Percentiles rank a stretch among this genome's conserved stretches.
These are phyloP conservation scores for Isotomurus palustris DNA, from an alignment of 2,888 invertebrate genomes.

Conservation along the genomic window DNA sequence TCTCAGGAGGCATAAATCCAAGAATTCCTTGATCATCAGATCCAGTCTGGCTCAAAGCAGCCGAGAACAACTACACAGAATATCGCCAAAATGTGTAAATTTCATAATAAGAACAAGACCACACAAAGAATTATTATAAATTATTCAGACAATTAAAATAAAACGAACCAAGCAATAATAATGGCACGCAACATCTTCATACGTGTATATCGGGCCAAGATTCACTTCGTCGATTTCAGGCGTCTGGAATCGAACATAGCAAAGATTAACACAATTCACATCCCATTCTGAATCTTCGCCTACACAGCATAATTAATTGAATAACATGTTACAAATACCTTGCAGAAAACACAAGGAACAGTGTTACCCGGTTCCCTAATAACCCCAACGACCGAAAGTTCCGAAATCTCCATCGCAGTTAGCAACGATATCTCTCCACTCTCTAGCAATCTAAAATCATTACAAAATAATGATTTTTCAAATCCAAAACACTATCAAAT, in stretches of 20 bases:
- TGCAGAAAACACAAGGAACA: constrained; percentile 35
- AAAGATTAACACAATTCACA: no score
- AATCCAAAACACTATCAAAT: no score
- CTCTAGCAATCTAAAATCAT: no score
- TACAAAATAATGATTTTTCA: no score
- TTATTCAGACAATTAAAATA: not conserved
- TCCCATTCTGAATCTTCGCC: no score
- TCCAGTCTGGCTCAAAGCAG: constrained; percentile 65
- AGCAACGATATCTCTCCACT: no score
- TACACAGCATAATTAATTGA: no score
- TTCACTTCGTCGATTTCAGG: constrained; percentile 27
- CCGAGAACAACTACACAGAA: constrained; percentile 64
- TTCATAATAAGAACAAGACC: not conserved
- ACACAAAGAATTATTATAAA: no score
- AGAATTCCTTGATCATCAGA: constrained; percentile 64
- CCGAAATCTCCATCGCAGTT: not conserved
- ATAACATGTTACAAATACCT: no score
- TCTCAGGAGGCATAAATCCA: constrained; percentile 68
- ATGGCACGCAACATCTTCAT: constrained; percentile 26
- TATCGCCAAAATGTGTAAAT: constrained; percentile 5
- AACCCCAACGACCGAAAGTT: not conserved
- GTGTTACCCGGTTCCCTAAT: not conserved
- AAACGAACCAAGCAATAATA: constrained; percentile 42
- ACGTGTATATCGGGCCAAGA: constrained; percentile 35
- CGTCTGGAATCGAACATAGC: no score